Evolutionary conservation across 2,888 invertebrate genomes (phyloP).

Genomic region (Agonopterix arenella): DNA sequence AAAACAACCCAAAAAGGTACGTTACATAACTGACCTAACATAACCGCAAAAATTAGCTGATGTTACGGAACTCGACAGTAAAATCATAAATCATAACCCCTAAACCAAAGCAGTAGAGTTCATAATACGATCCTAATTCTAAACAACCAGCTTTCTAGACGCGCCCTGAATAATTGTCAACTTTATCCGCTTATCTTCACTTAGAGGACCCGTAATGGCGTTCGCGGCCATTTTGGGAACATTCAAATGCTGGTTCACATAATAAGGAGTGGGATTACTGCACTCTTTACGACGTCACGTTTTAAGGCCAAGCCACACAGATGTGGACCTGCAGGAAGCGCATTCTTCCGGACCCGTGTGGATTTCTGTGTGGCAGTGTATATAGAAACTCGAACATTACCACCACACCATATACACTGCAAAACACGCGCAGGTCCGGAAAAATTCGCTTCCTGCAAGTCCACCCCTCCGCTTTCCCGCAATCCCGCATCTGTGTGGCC

Average conservation of each 20-base stretch:
- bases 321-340: neutral
- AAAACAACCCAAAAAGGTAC: slow-evolving; percentile 9
- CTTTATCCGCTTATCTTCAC: slow-evolving; percentile 28
- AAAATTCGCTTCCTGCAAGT: too few relatives aligned
- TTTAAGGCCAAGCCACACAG: neutral
- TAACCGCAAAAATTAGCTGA: slow-evolving; percentile 4
- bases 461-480: too few relatives aligned
- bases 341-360: too few relatives aligned
- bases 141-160: slow-evolving; percentile 28
- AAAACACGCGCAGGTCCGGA: too few relatives aligned
- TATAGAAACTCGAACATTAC: too few relatives aligned
- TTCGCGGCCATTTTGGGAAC: slow-evolving; percentile 15
- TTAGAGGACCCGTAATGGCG: slow-evolving; percentile 3
- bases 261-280: slow-evolving; percentile 14
- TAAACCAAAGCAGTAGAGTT: slow-evolving; percentile 10
- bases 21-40: slow-evolving; percentile 17
- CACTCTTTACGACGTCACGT: slow-evolving; percentile 15
- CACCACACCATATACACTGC: too few relatives aligned
- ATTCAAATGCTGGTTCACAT: slow-evolving; percentile 11
- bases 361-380: too few relatives aligned
- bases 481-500: too few relatives aligned
- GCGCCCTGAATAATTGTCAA: slow-evolving; percentile 37
- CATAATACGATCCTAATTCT: neutral
- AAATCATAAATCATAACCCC: neutral
- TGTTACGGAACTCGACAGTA: slow-evolving; percentile 2